These are phyloP conservation scores for Cinclus cinclus DNA, from an alignment of 2,113 vertebrate species.

Conservation along the genomic window DNA sequence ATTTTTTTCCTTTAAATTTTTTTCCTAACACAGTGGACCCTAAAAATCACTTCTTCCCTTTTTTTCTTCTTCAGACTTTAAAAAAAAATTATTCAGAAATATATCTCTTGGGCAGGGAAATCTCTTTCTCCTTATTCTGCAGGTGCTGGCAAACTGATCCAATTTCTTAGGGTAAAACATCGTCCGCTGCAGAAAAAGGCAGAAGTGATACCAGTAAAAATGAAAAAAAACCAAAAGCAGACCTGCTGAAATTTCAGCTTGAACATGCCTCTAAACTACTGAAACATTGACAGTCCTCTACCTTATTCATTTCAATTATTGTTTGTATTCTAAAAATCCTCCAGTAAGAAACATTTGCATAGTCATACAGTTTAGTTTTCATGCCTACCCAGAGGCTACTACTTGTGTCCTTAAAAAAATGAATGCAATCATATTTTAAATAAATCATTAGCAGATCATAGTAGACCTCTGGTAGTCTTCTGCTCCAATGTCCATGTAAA, in stretches of 20 bases:
- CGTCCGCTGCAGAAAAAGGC: conserved; percentile 44
- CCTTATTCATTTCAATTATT: background rate
- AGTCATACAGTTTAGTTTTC: background rate
- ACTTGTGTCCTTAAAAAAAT: background rate
- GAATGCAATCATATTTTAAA: background rate
- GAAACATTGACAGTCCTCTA: background rate
- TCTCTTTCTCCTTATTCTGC: conserved; percentile 2
- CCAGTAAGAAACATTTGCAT: background rate
- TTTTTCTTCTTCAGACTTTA: background rate
- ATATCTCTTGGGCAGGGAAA: background rate
- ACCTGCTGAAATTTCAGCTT: conserved; percentile 20
- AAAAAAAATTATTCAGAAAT: conserved; percentile 23
- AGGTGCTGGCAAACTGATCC: conserved; percentile 58
- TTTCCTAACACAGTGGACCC: background rate
- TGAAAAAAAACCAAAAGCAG: conserved; percentile 31
- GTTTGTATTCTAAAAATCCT: background rate
- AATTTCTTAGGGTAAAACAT: conserved; percentile 53
- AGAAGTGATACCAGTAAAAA: conserved; percentile 35
- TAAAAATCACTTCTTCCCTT: background rate
- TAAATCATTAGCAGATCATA: background rate
- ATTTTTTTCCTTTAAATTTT: background rate
- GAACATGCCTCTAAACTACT: background rate
- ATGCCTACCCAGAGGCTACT: background rate
- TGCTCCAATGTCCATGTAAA: background rate
- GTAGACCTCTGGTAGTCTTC: background rate